Percentiles rank a stretch among this genome's conserved stretches.
Conservation (phyloP, 2,113 vertebrate genomes). For the Albula glossodonta region DNA sequence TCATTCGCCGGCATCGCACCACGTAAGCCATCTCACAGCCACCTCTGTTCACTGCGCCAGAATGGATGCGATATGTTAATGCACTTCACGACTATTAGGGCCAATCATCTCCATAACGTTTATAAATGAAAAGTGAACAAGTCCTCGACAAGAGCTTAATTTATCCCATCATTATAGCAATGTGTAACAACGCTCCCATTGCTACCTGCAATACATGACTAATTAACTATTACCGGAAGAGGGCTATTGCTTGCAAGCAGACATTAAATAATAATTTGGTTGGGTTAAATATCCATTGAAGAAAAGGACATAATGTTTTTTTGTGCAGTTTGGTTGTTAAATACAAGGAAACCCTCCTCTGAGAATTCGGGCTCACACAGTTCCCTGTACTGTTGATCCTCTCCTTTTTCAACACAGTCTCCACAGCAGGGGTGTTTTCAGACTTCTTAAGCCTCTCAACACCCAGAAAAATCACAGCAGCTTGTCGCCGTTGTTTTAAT, state of each 20-base stretch:
- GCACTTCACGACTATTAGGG: constrained; percentile 27
- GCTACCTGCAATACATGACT: constrained; percentile 10
- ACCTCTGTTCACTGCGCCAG: not conserved
- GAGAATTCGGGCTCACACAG: not conserved
- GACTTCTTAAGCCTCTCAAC: no score
- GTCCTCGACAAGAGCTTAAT: constrained; percentile 14
- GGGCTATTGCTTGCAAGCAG: constrained; percentile 12
- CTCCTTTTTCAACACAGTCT: not conserved
- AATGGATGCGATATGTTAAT: constrained; percentile 26
- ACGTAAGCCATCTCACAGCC: not conserved
- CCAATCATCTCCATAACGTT: constrained; percentile 20
- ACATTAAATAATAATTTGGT: not conserved
- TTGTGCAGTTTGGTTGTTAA: not conserved
- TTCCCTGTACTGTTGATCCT: not conserved
- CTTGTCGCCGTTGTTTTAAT: not conserved
- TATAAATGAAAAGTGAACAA: constrained; percentile 9
- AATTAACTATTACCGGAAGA: constrained; percentile 19
- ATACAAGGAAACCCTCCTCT: not conserved
- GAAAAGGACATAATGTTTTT: not conserved
- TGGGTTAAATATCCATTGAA: not conserved
- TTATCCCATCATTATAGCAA: constrained; percentile 21
- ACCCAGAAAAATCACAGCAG: not conserved
- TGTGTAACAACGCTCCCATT: constrained; percentile 29
- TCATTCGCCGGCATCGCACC: not conserved
- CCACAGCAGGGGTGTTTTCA: not conserved